Evolutionary conservation across 2,113 vertebrate species (phyloP), one percentile per base, ranked within the genome.

Genomic region (Upupa epops): DNA sequence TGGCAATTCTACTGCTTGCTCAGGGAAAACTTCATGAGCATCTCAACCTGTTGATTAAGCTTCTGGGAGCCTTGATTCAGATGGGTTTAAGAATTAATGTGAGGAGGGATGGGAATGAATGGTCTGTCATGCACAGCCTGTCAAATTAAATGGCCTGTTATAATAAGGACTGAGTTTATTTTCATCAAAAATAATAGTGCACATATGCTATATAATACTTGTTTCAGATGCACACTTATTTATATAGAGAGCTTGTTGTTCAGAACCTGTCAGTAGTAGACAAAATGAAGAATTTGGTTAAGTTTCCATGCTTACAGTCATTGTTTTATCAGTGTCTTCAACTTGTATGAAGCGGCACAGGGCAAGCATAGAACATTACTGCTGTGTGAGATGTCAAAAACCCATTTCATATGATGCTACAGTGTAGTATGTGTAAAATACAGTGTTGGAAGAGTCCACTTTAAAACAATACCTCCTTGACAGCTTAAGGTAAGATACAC

Each of bases 1-100:
- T 91, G 92, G 58, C 26, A 82, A 75, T 85, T 89, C 55, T 2
- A 26, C 34, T 87, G 70, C 78, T 89, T 87, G 54, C n/a, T 91
- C 24, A 34, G 74, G 61, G 54, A 94, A 91, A 92, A 52, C 56
- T 81, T 42, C 60, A 64, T 34, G 13, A 78, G 26, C 45, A 75
- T 31, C 49, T 84, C 58, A 78, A 83, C 84, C 24, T 81, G 72
- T 71, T 69, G 79, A 65, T 92, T 77, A 88, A 66, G 65, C 72
- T 79, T 88, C 56, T 64, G 45, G 7, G 13, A 13, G 10, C 59
- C n/a, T 71, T 75, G n/a, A 75, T 85, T 84, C 56, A 85, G 17
- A 37, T 31, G 3, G 20, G 26, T 22, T 75, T 10, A 54, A 9
- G 18, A 65, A 65, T 6, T 64, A 16, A 42, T 63, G 28, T 48